phyloP scores from a whole-genome alignment of 2,113 vertebrate species.

The Leucoraja erinaceus region DNA sequence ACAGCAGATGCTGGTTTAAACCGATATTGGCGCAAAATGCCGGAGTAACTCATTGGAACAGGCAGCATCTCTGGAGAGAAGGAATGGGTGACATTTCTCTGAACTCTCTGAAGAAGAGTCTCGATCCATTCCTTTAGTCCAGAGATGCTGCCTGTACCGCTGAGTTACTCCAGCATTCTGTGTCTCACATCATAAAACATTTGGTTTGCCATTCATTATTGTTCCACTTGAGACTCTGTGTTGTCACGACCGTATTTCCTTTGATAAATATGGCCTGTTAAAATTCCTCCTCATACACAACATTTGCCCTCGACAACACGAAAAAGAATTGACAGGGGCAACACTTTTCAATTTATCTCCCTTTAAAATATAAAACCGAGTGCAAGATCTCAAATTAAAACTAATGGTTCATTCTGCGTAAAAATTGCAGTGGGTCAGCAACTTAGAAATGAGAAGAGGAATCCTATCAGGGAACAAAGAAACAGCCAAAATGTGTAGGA shows the following conservation, averaged over 20 bases:
- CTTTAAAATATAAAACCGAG: not conserved
- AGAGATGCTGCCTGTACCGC: too few relatives aligned
- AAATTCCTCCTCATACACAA: not conserved
- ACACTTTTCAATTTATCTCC: not conserved
- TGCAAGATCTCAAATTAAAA: not conserved
- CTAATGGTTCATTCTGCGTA: not conserved
- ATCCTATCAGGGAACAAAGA: not conserved
- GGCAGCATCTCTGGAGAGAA: too few relatives aligned
- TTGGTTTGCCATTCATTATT: constrained; percentile 12
- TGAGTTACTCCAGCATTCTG: too few relatives aligned
- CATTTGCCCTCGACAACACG: not conserved
- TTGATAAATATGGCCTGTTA: not conserved
- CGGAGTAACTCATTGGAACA: too few relatives aligned
- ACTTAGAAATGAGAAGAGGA: not conserved
- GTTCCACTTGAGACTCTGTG: not conserved
- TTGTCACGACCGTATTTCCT: not conserved
- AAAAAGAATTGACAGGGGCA: not conserved
- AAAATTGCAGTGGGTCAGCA: not conserved
- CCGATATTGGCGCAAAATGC: too few relatives aligned
- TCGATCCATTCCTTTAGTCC: too few relatives aligned
- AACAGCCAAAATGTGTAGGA: too few relatives aligned
- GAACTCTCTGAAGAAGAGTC: too few relatives aligned
- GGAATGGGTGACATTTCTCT: too few relatives aligned
- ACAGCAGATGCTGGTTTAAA: too few relatives aligned
- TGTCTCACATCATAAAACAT: not conserved